Conservation (phyloP, 2,888 invertebrate species). For the Notodromas monacha region DNA sequence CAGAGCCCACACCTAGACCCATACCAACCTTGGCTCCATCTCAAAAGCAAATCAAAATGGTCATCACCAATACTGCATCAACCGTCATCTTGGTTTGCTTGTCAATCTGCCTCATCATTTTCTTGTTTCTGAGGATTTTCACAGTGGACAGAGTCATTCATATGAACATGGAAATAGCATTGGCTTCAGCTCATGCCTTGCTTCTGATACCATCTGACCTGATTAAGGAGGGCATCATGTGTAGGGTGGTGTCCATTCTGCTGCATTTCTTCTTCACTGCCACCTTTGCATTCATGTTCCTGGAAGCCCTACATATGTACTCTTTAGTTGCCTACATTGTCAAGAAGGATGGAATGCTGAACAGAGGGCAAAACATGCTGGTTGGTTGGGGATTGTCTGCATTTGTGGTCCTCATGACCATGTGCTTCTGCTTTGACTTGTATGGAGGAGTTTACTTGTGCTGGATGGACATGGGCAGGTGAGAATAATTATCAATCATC, state of each 20-base stretch:
- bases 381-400: slow-evolving; percentile 12
- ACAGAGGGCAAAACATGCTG: slow-evolving; percentile 11
- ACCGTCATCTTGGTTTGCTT: slow-evolving; percentile 13
- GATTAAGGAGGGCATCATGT: slow-evolving; percentile 8
- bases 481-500: too few species aligned
- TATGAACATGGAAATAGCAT: slow-evolving; percentile 14
- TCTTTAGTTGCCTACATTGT: slow-evolving; percentile 13
- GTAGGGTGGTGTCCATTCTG: slow-evolving; percentile 11
- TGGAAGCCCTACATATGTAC: slow-evolving; percentile 13
- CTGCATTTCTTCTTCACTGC: slow-evolving; percentile 13
- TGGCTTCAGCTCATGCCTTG: slow-evolving; percentile 12
- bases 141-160: slow-evolving; percentile 13
- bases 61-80: slow-evolving; percentile 12
- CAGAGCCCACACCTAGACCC: slow-evolving; percentile 11
- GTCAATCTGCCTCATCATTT: slow-evolving; percentile 11
- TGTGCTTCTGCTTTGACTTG: slow-evolving; percentile 12
- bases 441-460: slow-evolving; percentile 13
- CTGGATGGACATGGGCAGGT: too few species aligned
- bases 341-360: slow-evolving; percentile 12
- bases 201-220: slow-evolving; percentile 12
- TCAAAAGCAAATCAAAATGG: slow-evolving; percentile 12
- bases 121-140: slow-evolving; percentile 12
- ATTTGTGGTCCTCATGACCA: slow-evolving; percentile 11
- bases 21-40: slow-evolving; percentile 12
- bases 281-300: slow-evolving; percentile 13